Evolutionary conservation across 2,888 invertebrate genomes (phyloP).

Genomic region (Phoenoteleia sp.): DNA sequence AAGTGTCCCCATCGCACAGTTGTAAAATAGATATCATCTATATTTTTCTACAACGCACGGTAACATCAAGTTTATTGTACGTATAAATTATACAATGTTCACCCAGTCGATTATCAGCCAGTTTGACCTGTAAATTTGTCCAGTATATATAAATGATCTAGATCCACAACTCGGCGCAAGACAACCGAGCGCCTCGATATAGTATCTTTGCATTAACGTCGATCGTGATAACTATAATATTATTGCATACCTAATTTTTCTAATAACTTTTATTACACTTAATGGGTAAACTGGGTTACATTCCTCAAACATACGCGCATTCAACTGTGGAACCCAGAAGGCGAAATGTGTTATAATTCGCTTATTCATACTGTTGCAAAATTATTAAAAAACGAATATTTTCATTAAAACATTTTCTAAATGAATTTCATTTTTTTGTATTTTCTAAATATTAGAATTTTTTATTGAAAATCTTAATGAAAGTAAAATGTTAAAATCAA

Average conservation of each 20-base stretch:
- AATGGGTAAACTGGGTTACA: constrained; percentile 41
- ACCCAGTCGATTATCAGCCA: constrained; percentile 18
- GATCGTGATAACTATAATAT: constrained; percentile 52
- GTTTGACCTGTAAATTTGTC: constrained; percentile 63
- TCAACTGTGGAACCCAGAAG: background rate
- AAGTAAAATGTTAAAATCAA: too few species aligned
- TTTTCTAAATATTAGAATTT: too few species aligned
- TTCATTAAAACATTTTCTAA: too few species aligned
- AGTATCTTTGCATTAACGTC: constrained; percentile 29
- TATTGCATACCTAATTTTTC: constrained; percentile 45
- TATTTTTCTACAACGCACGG: background rate
- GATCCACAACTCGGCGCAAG: constrained; percentile 21
- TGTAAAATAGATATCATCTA: too few species aligned
- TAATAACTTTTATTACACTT: constrained; percentile 18
- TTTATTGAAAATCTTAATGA: too few species aligned
- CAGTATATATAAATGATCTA: constrained; percentile 54
- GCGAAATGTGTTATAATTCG: too few species aligned
- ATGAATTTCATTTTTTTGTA: too few species aligned
- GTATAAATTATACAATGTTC: constrained; percentile 5
- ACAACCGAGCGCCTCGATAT: background rate
- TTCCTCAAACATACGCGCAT: constrained; percentile 34
- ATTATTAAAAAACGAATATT: too few species aligned
- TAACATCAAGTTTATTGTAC: background rate
- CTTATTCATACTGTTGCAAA: too few species aligned
- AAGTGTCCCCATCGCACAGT: too few species aligned